A percentile compares a stretch with the other conserved stretches of the same genome.
phyloP scores from a whole-genome alignment of 2,888 invertebrate genomes.

The Netelia melanura region DNA sequence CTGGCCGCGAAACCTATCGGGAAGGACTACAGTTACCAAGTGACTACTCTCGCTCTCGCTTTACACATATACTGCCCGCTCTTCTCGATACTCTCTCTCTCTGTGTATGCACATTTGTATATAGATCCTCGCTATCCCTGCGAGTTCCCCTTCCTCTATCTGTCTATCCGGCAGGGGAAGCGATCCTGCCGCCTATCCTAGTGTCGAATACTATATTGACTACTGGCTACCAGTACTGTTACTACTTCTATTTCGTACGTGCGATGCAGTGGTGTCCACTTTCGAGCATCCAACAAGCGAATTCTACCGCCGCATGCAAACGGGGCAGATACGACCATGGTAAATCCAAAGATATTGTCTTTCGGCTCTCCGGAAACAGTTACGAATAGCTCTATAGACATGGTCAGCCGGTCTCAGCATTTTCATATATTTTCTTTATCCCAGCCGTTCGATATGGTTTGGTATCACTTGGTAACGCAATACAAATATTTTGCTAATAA shows the following conservation, averaged over 20 bases:
- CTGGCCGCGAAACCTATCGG: slow-evolving; percentile 67
- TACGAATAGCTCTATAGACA: slow-evolving; percentile 1
- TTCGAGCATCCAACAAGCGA: slow-evolving; percentile 30
- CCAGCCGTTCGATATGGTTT: not conserved
- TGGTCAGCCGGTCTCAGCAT: slow-evolving; percentile 12
- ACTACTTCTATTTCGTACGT: slow-evolving; percentile 20
- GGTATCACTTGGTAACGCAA: too few relatives aligned
- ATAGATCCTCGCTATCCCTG: slow-evolving; percentile 8
- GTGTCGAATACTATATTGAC: not conserved
- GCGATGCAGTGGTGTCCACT: slow-evolving; percentile 9
- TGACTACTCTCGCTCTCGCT: slow-evolving; percentile 54
- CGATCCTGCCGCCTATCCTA: not conserved
- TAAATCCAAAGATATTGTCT: slow-evolving; percentile 74
- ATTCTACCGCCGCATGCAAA: slow-evolving; percentile 4
- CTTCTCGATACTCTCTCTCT: not conserved
- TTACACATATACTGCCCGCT: not conserved
- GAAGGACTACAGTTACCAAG: slow-evolving; percentile 56
- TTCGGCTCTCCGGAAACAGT: slow-evolving; percentile 46
- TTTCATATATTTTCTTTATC: not conserved
- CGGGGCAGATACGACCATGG: slow-evolving; percentile 46
- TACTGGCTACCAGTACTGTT: slow-evolving; percentile 14
- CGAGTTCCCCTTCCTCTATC: not conserved
- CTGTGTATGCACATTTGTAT: not conserved
- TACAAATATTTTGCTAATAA: too few relatives aligned
- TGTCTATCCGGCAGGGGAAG: not conserved